These are phyloP conservation scores for Tribolium madens DNA, from an alignment of 1,140 invertebrate genomes.

Conservation along the genomic window DNA sequence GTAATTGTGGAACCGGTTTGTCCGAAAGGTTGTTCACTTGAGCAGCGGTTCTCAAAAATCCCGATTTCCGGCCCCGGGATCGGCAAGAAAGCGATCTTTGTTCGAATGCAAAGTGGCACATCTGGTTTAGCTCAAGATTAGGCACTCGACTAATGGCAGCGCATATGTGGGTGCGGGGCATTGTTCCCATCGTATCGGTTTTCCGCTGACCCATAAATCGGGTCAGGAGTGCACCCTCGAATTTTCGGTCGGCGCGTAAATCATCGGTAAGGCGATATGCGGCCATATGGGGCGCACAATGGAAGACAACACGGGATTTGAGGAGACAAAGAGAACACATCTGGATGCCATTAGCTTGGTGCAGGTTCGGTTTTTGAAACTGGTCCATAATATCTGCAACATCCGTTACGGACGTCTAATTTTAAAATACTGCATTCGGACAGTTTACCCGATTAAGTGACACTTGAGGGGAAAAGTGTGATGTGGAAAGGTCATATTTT, in stretches of 20 bases:
- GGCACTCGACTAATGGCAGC: conserved; percentile 53
- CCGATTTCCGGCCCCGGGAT: conserved; percentile 11
- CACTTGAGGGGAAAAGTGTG: neutral
- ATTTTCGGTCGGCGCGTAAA: neutral
- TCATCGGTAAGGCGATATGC: conserved; percentile 38
- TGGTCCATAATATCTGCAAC: conserved; percentile 46
- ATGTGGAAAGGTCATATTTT: neutral
- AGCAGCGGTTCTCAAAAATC: conserved; percentile 6
- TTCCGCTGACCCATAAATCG: conserved; percentile 62
- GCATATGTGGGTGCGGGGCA: conserved; percentile 55
- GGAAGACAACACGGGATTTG: conserved; percentile 42
- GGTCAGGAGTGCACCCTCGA: conserved; percentile 50
- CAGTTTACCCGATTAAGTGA: conserved; percentile 15
- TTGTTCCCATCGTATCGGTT: conserved; percentile 59
- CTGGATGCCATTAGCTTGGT: conserved; percentile 44
- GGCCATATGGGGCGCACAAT: conserved; percentile 40
- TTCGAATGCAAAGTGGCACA: conserved; percentile 53
- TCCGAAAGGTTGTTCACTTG: conserved; percentile 63
- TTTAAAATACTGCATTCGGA: conserved; percentile 33
- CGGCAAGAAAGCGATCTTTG: conserved; percentile 49
- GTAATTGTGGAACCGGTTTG: conserved; percentile 61
- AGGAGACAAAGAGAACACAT: conserved; percentile 41
- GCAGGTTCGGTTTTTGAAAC: conserved; percentile 45
- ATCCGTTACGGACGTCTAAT: conserved; percentile 42
- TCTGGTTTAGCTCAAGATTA: conserved; percentile 55